A percentile compares a stretch with the other conserved stretches of the same genome.
Conservation (phyloP, 1,140 invertebrate species). For the Sesamia nonagrioides region DNA sequence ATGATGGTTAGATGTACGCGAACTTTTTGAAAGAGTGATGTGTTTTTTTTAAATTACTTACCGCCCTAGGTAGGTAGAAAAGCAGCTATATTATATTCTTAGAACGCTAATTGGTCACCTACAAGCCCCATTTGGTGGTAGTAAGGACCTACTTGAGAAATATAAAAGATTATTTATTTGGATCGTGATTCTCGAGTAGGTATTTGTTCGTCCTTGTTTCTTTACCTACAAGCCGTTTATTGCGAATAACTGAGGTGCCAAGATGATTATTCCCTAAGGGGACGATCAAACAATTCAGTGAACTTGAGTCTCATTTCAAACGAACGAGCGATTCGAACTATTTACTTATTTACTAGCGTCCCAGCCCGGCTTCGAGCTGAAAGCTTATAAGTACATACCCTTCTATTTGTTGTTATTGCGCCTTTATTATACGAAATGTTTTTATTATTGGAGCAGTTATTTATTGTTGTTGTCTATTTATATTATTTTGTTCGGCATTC, state of each 20-base stretch:
- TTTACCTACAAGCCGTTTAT: not conserved
- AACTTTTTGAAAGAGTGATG: too few species aligned
- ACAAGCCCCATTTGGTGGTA: too few species aligned
- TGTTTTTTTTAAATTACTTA: too few species aligned
- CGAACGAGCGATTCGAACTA: constrained; percentile 9
- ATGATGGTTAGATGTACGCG: too few species aligned
- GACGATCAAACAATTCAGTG: constrained; percentile 18
- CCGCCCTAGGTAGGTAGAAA: too few species aligned
- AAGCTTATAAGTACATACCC: not conserved
- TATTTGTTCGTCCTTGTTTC: not conserved
- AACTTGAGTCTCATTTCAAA: constrained; percentile 17
- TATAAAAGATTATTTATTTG: not conserved
- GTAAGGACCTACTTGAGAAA: too few species aligned
- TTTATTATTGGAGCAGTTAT: not conserved
- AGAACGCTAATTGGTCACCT: too few species aligned
- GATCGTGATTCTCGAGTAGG: not conserved
- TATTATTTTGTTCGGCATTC: too few species aligned
- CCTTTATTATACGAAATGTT: too few species aligned
- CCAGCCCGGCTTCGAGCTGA: not conserved
- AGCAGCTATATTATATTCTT: too few species aligned
- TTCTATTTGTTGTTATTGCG: too few species aligned
- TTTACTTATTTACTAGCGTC: constrained; percentile 20
- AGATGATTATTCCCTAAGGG: constrained; percentile 3
- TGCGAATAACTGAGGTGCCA: constrained; percentile 33
- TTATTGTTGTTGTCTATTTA: not conserved